Conservation (phyloP, 1,140 invertebrate species). For the Heterodera schachtii region DNA sequence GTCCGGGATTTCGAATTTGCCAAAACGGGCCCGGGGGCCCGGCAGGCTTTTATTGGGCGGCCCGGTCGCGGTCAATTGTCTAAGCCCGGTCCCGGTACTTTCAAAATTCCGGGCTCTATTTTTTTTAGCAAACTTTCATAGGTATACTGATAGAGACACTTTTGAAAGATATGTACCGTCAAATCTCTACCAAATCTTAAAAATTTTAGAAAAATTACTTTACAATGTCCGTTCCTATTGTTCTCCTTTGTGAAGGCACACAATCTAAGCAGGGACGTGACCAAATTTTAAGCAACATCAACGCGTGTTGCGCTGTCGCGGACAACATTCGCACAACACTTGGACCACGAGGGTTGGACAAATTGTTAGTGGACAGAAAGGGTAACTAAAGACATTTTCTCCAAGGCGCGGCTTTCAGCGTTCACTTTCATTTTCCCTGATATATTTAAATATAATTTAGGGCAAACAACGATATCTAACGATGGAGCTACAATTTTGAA, state of each 20-base stretch:
- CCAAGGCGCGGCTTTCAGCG: no score
- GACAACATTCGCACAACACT: constrained; percentile 94
- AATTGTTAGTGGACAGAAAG: constrained; percentile 87
- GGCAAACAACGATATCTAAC: constrained; percentile 95
- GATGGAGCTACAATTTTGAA: constrained; percentile 99
- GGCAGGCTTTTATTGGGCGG: no score
- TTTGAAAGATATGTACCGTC: no score
- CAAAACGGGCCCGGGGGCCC: no score
- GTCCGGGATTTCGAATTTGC: no score
- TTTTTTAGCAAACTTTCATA: no score
- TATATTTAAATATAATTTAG: constrained; percentile 57
- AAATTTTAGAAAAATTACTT: neutral
- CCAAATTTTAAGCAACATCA: constrained; percentile 96
- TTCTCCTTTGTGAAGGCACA: constrained; percentile 95
- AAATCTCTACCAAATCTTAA: no score
- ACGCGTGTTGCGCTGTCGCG: constrained; percentile 93
- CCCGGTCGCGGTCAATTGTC: no score
- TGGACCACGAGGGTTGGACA: constrained; percentile 98
- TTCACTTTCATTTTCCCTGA: no score
- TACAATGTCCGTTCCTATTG: constrained; percentile 75
- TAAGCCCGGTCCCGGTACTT: no score
- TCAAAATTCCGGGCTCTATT: no score
- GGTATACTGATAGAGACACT: no score
- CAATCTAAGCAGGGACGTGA: constrained; percentile 92
- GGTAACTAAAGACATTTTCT: constrained; percentile 58